These are phyloP conservation scores for Xenopus borealis DNA, from an alignment of 2,113 vertebrate genomes.

Conservation along the genomic window DNA sequence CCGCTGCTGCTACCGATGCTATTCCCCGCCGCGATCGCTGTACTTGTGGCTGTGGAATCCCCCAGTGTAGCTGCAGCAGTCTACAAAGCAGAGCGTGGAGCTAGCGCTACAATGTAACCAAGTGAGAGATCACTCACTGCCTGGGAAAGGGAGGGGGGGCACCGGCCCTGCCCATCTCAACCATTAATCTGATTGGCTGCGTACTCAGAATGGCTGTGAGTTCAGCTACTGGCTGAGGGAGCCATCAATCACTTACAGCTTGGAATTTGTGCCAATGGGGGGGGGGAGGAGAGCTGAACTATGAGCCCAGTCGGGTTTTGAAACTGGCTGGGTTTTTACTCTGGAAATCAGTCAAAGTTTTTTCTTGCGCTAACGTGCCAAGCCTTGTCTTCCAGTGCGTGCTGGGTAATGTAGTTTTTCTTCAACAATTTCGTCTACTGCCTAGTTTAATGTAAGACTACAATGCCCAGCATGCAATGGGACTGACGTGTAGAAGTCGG, in stretches of 20 bases:
- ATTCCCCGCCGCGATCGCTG: neutral
- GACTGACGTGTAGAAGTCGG: no score
- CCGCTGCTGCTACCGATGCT: constrained; percentile 21
- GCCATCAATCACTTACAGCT: constrained; percentile 26
- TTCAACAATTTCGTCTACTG: no score
- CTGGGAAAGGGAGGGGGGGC: constrained; percentile 49
- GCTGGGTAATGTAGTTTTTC: no score
- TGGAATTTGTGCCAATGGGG: no score
- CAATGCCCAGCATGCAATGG: no score
- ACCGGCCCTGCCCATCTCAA: constrained; percentile 50
- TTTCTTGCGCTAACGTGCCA: no score
- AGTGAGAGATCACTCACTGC: constrained; percentile 45
- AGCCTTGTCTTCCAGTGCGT: no score
- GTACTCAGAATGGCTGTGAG: constrained; percentile 4
- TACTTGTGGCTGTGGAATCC: constrained; percentile 8
- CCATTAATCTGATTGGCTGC: constrained; percentile 55
- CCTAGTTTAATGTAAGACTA: no score
- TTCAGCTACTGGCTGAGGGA: constrained; percentile 17
- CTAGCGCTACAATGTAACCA: constrained; percentile 29
- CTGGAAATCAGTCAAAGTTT: no score
- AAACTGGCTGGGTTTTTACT: no score
- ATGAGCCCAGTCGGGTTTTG: no score
- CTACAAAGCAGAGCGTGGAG: constrained; percentile 9
- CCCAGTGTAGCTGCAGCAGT: neutral
- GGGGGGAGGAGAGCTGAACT: no score